Evolutionary conservation across 2,888 invertebrate genomes (phyloP).

Genomic region (Lepidochrysops patricia): DNA sequence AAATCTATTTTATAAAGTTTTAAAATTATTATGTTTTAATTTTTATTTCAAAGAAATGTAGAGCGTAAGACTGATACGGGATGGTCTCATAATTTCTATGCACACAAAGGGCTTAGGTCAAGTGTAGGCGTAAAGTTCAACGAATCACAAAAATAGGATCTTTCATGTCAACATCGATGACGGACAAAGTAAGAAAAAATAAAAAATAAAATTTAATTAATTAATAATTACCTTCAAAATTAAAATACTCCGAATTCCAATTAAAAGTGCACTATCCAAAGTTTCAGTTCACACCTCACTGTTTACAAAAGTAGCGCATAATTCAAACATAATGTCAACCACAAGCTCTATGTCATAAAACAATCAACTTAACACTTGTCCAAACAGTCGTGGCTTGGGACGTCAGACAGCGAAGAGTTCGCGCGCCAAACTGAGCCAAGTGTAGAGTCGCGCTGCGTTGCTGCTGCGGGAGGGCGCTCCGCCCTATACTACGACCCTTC

Average conservation of each 20-base stretch:
- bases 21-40: neutral
- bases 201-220: neutral
- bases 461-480: conserved; percentile 37
- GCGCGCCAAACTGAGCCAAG: conserved; percentile 60
- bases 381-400: conserved; percentile 46
- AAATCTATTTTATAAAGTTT: neutral
- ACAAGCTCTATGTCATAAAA: conserved; percentile 67
- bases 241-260: conserved; percentile 25
- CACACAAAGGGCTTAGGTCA: conserved; percentile 25
- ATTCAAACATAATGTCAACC: conserved; percentile 67
- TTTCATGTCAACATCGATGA: neutral
- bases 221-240: conserved; percentile 25
- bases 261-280: conserved; percentile 30
- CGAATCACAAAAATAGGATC: conserved; percentile 4
- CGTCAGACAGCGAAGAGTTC: conserved; percentile 47
- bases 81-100: conserved; percentile 12
- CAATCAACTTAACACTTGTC: conserved; percentile 73
- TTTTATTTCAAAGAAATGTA: neutral
- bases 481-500: conserved; percentile 41
- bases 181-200: neutral
- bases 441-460: conserved; percentile 23
- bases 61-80: neutral
- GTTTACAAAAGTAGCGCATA: conserved; percentile 61
- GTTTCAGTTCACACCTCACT: conserved; percentile 51
- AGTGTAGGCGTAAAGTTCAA: conserved; percentile 20